phyloP scores from a whole-genome alignment of 1,140 invertebrate species.

The Drosophila tsacasi region DNA sequence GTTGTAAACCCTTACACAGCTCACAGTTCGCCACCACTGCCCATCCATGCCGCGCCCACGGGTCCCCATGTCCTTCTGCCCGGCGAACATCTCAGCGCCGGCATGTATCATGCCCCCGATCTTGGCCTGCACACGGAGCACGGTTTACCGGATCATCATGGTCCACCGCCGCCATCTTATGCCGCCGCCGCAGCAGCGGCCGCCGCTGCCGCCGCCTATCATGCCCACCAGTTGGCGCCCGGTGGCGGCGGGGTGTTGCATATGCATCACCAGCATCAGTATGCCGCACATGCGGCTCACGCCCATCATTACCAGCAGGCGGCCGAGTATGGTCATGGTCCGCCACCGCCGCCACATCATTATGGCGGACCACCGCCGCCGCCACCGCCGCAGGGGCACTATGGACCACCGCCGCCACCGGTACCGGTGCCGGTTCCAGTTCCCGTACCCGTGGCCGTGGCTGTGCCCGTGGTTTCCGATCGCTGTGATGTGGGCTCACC shows the following conservation, averaged over 20 bases:
- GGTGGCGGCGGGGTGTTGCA: conserved; percentile 59
- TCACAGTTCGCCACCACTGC: conserved; percentile 69
- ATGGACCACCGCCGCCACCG: conserved; percentile 57
- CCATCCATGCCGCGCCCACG: conserved; percentile 52
- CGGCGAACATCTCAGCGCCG: conserved; percentile 66
- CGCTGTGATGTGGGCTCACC: conserved; percentile 79
- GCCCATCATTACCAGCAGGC: conserved; percentile 73
- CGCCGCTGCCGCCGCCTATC: conserved; percentile 76
- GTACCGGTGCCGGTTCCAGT: background rate
- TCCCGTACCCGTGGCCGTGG: conserved; percentile 29
- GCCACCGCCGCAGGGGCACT: conserved; percentile 46
- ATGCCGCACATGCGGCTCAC: conserved; percentile 61
- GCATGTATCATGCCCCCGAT: conserved; percentile 80
- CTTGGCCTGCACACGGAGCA: conserved; percentile 80
- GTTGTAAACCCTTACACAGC: conserved; percentile 17
- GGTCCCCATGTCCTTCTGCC: conserved; percentile 59
- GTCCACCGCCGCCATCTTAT: conserved; percentile 75
- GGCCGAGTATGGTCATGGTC: conserved; percentile 65
- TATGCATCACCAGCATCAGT: conserved; percentile 71
- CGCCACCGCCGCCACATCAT: conserved; percentile 41
- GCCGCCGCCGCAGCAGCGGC: conserved; percentile 76
- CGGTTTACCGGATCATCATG: conserved; percentile 69
- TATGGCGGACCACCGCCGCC: conserved; percentile 66
- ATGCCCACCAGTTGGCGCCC: conserved; percentile 75
- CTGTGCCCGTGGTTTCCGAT: conserved; percentile 48